Base-by-base conservation (phyloP, 1,140 invertebrate species). In the Saccostrea echinata region DNA sequence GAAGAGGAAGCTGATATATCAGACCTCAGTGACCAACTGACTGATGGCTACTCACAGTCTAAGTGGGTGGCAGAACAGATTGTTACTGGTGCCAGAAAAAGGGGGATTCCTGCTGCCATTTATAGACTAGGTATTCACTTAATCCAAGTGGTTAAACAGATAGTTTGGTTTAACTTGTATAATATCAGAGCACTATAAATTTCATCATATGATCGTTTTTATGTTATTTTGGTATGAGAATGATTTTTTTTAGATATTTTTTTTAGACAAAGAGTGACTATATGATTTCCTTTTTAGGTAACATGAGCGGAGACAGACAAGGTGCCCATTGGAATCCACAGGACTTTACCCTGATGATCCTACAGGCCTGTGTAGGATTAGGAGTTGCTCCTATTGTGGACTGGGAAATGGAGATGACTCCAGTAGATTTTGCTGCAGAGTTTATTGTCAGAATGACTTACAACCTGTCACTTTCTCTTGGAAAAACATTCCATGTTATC, bases 21-120 rank as follows among this genome's bases (percentile, higher is more conserved):
- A 16, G 43, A 89, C 3, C 93, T 93, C 84, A 91, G 92, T 80
- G 87, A 93, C 55, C 88, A 93, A 33, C 91, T 96, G 52, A 89
- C 86, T 18, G 94, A 94, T 91, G 96, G 96, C 35, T 96, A 96
- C 90, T 94, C 93, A 12, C 95, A 96, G 91, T 94, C 94, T 13
- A 96, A 96, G 91, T 96, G 95, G 95, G 94, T 96, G 16, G 95
- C 96, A 27, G 96, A 96, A 91, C 95, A 95, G 85, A 90, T 96
- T 24, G 93, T 96, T 27, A 83, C 91, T 43, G 90, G 88, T 83
- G 95, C 95, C 3, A 91, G 91, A 82, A 88, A 93, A 61, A 92
- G 93, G 64, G 96, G 96, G 52, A 92, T 96, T 30, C 96, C 96
- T 52, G 93, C 93, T 24, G 93, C 94, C 61, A 95, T 96, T 64